Base-by-base conservation (phyloP, 1,140 invertebrate genomes). In the Proales similis region DNA sequence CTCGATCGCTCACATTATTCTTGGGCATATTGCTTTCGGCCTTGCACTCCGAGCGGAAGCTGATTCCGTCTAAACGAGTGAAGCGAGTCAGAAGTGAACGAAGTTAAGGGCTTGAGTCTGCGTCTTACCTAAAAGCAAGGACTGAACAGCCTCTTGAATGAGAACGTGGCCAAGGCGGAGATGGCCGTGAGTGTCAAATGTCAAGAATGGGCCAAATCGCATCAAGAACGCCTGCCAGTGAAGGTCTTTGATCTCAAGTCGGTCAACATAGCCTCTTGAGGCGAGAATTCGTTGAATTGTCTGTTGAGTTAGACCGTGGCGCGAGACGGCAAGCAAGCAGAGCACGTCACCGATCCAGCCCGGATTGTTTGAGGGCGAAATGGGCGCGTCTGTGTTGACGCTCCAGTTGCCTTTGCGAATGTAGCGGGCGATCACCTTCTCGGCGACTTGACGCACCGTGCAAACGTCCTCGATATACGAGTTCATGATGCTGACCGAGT, bases 341-440 rank as follows among this genome's bases (percentile, higher is more conserved):
- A 75, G 66, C 6, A 68, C 67, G 48, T 74, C 72, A 6, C 69
- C 67, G 9, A 75, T 67, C 74, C 74, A 75, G 17, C 74, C 74
- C 24, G 67, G 63, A 49, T 49, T 42, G 20, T 64, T 22, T n/a
- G n/a, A n/a, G 3, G 26, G n/a, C 11, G 60, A 45, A 14, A 48
- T 48, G 0, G 26, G 53, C 12, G 27, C 24, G 48, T 30, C 29
- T 3, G 17, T 24, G 7, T 57, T 39, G n/a, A 42, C 51, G 27
- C 36, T 29, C 51, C 51, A 57, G 27, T 57, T 57, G 45, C 45
- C 45, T 26, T 57, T 57, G 39, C 51, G 39, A 14, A 57, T 29
- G 19, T 57, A 57, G 11, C 51, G 5, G 30, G 39, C 45, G 3
- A 57, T 20, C 20, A 57, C 45, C 45, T 57, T 57, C 12, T 57